A percentile compares a stretch with the other conserved stretches of the same genome.
Conservation (phyloP, 2,113 vertebrate species). For the Rhagologus leucostigma region DNA sequence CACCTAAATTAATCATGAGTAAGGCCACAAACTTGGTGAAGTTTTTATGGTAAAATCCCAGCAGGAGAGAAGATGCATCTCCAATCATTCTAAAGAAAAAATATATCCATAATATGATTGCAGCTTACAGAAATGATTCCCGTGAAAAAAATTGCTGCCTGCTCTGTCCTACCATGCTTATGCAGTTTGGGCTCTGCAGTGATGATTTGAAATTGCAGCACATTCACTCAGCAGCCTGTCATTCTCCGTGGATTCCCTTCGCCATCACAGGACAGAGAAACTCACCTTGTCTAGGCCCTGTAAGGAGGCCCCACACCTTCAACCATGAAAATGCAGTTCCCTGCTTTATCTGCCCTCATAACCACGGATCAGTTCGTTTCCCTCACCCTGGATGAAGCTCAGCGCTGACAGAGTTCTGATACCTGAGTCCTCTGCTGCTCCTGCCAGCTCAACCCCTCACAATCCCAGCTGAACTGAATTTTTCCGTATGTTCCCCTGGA, state of each 20-base stretch:
- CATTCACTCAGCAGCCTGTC: background rate
- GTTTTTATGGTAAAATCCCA: background rate
- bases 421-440: background rate
- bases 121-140: background rate
- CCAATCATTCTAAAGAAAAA: background rate
- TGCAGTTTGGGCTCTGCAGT: background rate
- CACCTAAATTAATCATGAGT: background rate
- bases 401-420: background rate
- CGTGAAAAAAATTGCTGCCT: background rate
- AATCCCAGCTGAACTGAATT: background rate
- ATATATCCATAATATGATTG: background rate
- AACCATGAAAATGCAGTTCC: background rate
- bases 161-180: background rate
- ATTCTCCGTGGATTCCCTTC: background rate
- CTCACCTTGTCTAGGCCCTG: accelerated
- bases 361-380: accelerated
- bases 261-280: background rate
- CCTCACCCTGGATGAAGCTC: background rate
- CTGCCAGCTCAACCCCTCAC: background rate
- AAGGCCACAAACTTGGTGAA: background rate
- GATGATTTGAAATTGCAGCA: background rate
- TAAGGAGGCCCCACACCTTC: background rate
- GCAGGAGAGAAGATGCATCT: background rate
- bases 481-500: background rate
- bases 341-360: background rate